Base-by-base conservation (phyloP, 2,113 vertebrate species). In the Mionectes macconnelli region DNA sequence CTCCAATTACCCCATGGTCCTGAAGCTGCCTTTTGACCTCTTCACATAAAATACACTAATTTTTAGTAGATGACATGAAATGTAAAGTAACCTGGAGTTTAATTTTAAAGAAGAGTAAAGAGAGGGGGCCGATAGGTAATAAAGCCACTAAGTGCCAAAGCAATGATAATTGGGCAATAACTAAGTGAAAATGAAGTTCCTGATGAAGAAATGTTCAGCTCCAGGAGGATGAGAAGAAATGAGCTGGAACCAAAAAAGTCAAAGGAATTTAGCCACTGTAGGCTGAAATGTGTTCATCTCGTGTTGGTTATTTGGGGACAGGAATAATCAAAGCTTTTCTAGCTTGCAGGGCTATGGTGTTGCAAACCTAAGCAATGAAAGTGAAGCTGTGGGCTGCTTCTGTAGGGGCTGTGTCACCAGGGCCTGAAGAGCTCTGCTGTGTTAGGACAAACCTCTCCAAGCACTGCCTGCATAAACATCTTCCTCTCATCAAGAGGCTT, bases 361-460 rank as follows among this genome's bases (percentile, higher is more conserved):
- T 74, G 56, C 62, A 87, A 87, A 39, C 0, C 3, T 15, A 60
- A 69, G 21, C 1, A 52, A 22, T 27, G 23, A 64, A 52, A 52
- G 77, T 47, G 40, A 87, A 80, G 9, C 35, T 69, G 33, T 68
- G 49, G n/a, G 14, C 22, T 59, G 17, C 21, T 91, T 72, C 39
- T 80, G 40, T 8, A 52, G 72, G 27, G 59, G 9, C 33, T 83
- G 42, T 42, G 30, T 24, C 31, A 49, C 31, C 27, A 40, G 16
- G 10, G 12, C 18, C 47, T 75, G 66, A 47, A 63, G 62, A 72
- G 30, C 20, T 94, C 52, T 86, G 6, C 50, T 47, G 45, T 60
- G 17, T 25, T 1, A 0, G 30, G 20, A n/a, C 0, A 0, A 31
- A 17, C 24, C 6, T n/a, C 14, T 55, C 15, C 49, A 28, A 68